Percentiles rank a stretch among this genome's conserved stretches.
phyloP scores from a whole-genome alignment of 2,888 invertebrate species.

The Calameuta idolon region DNA sequence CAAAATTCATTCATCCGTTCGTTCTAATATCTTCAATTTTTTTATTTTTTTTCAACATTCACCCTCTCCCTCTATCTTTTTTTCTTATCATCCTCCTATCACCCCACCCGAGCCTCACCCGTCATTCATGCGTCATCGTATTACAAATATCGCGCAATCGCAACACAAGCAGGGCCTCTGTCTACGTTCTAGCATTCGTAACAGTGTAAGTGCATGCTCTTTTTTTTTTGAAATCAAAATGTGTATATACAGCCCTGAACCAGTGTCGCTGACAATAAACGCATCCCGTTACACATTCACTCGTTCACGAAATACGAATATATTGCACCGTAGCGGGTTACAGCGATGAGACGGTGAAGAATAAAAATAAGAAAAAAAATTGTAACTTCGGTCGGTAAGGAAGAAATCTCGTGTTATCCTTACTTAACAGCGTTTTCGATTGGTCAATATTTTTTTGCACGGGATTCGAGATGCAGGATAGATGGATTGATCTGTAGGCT shows the following conservation, averaged over 20 bases:
- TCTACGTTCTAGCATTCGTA: slow-evolving; percentile 1
- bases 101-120: not conserved
- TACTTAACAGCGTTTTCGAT: too few species aligned
- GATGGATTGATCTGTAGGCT: too few species aligned
- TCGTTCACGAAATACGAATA: slow-evolving; percentile 19
- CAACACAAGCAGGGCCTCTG: not conserved
- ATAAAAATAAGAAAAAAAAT: not conserved
- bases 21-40: not conserved
- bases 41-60: not conserved
- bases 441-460: too few species aligned
- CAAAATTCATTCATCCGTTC: too few species aligned
- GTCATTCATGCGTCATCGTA: not conserved
- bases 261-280: slow-evolving; percentile 3
- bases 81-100: not conserved
- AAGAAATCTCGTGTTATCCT: too few species aligned
- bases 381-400: too few species aligned
- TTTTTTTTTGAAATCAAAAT: slow-evolving; percentile 10
- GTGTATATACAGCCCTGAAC: slow-evolving; percentile 28
- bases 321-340: slow-evolving; percentile 26
- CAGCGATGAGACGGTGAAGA: slow-evolving; percentile 5
- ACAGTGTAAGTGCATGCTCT: slow-evolving; percentile 24
- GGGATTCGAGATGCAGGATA: too few species aligned
- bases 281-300: slow-evolving; percentile 18
- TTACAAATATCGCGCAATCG: not conserved
- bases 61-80: slow-evolving; percentile 16